Evolutionary conservation across 2,113 vertebrate species (phyloP), one percentile per base, ranked within the genome.

Genomic region (Macquaria ambigua): DNA sequence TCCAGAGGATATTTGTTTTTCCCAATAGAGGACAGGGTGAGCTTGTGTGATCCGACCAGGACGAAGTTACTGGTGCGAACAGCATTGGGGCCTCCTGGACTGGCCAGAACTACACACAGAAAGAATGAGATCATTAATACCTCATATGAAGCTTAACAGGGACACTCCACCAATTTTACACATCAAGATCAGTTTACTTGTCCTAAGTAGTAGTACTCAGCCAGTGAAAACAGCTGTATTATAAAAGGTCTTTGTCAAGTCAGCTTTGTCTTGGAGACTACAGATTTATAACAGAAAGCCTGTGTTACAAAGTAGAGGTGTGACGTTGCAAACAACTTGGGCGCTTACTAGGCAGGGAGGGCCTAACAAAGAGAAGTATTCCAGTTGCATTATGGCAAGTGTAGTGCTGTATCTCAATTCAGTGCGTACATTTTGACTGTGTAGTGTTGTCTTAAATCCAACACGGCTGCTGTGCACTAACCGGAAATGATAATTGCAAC

Each of bases 41-140:
- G 94, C 18, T 95, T 97, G 92, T 98, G 95, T 14, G 97, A 97
- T 34, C 97, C 98, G 25, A 98, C 97, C 20, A 99, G 96, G 70
- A 88, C 63, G 50, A 99, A 99, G 84, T 95, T 97, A 69, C 98
- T 99, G 89, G 97, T 97, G 5, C 98, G 97, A 55, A 98, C 95
- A 2, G 97, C 96, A 37, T 95, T 96, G 10, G 97, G 97, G 1
- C 98, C 97, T 7, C 97, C 96, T 0, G 98, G 98, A 85, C 98
- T 99, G 64, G 97, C 96, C 94, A 97, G 90, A 14, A 96, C 98
- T 99, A 75, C 2, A 78, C 72, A 87, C 3, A 73, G 56, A 80
- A 12, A 58, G 1, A 46, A 66, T 0, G 6, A 74, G 20, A 28
- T 21, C 39, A 53, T 28, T 20, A 46, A 5, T 6, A 25, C 1